phyloP scores from a whole-genome alignment of 2,797 vertebrate species.

The Acanthopagrus latus region DNA sequence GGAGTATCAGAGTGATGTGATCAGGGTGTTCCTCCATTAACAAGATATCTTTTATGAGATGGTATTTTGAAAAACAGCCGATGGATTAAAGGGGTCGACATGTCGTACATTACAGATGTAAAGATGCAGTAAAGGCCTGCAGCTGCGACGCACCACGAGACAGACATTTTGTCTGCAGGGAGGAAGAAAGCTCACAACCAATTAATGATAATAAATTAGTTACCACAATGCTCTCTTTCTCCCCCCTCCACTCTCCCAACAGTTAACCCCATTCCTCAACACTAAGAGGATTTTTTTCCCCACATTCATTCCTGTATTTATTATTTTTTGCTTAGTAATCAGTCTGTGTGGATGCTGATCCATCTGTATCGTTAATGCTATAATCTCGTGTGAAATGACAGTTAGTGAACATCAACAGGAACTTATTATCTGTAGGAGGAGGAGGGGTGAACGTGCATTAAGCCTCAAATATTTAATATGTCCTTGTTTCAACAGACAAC shows the following conservation, averaged over 20 bases:
- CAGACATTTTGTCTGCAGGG: not conserved
- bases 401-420: not conserved
- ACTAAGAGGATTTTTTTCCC: conserved; percentile 39
- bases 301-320: conserved; percentile 16
- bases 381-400: conserved; percentile 37
- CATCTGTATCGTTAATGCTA: conserved; percentile 33
- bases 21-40: not conserved
- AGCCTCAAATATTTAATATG: not conserved
- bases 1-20: not conserved
- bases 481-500: not conserved
- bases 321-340: conserved; percentile 57
- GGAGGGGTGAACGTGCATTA: not conserved
- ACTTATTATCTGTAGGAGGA: not conserved
- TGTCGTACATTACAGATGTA: not conserved
- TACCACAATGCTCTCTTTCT: conserved; percentile 14
- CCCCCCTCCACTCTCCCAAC: not conserved
- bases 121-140: not conserved
- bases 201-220: conserved; percentile 35
- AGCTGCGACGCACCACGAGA: conserved; percentile 18
- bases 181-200: conserved; percentile 25
- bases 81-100: conserved; percentile 8
- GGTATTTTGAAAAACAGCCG: not conserved
- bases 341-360: conserved; percentile 25
- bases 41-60: not conserved
- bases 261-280: conserved; percentile 12